phyloP scores from a whole-genome alignment of 2,113 vertebrate species.

The Proteles cristata region DNA sequence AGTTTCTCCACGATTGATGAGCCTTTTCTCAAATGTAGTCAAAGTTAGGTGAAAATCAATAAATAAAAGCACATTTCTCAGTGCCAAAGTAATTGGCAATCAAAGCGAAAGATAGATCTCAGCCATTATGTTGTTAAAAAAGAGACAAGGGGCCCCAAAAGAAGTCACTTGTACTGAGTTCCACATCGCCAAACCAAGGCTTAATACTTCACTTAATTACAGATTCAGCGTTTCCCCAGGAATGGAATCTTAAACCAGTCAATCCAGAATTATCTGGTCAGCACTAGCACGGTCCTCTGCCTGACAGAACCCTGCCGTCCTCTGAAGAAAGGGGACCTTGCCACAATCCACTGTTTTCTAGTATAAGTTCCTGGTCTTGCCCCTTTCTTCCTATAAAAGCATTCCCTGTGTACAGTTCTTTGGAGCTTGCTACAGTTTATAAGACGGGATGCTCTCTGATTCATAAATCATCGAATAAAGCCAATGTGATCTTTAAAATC shows the following conservation, averaged over 20 bases:
- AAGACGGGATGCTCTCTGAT: neutral
- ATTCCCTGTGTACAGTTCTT: neutral
- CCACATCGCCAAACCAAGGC: neutral
- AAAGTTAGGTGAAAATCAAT: conserved; percentile 9
- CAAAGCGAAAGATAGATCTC: neutral
- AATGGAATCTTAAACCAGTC: neutral
- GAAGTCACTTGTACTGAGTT: neutral
- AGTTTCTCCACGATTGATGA: neutral
- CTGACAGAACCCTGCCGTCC: neutral
- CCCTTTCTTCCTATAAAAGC: neutral
- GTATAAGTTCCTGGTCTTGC: neutral
- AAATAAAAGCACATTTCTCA: neutral
- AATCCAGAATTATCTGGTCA: neutral
- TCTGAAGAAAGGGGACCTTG: neutral
- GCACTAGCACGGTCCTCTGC: neutral
- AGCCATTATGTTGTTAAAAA: neutral
- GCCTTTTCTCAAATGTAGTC: neutral
- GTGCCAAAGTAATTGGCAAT: neutral
- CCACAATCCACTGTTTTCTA: neutral
- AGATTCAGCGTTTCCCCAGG: neutral
- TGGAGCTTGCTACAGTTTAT: neutral
- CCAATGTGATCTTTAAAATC: neutral
- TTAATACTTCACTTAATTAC: neutral
- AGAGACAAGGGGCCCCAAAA: neutral
- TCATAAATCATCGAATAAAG: neutral